A percentile compares a stretch with the other conserved stretches of the same genome.
phyloP scores from a whole-genome alignment of 1,140 invertebrate genomes.

The Aphelinus certus region DNA sequence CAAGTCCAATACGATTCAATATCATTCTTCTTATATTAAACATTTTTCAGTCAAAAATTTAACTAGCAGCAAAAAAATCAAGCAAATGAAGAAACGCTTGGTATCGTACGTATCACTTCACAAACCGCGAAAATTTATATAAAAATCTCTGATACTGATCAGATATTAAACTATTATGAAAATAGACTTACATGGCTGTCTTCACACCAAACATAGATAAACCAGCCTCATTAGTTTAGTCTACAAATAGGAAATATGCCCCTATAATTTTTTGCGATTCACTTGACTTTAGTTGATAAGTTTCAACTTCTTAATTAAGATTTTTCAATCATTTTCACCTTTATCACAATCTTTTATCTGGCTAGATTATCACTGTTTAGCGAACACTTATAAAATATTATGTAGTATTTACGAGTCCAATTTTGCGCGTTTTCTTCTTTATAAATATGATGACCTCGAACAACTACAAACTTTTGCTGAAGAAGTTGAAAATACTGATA shows the following conservation, averaged over 20 bases:
- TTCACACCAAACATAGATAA: slow-evolving; percentile 40
- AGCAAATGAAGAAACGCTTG: background rate
- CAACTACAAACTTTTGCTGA: slow-evolving; percentile 22
- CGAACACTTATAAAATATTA: slow-evolving; percentile 23
- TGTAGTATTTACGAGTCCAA: slow-evolving; percentile 19
- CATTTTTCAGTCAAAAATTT: slow-evolving; percentile 25
- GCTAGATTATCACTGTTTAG: slow-evolving; percentile 43
- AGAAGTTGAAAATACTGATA: slow-evolving; percentile 39
- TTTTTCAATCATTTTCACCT: slow-evolving; percentile 19
- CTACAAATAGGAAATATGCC: slow-evolving; percentile 5
- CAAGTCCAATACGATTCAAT: too few relatives aligned
- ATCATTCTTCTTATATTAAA: background rate
- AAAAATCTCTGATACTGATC: slow-evolving; percentile 31
- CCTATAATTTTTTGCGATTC: background rate
- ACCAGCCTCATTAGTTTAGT: slow-evolving; percentile 30
- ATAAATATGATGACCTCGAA: slow-evolving; percentile 28
- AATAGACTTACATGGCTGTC: slow-evolving; percentile 40
- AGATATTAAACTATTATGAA: slow-evolving; percentile 33
- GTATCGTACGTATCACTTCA: slow-evolving; percentile 8
- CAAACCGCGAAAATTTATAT: slow-evolving; percentile 32
- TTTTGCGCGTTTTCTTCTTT: slow-evolving; percentile 31
- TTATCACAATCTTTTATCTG: slow-evolving; percentile 41
- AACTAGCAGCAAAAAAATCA: slow-evolving; percentile 15
- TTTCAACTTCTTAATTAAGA: background rate
- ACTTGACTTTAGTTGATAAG: slow-evolving; percentile 3